Percentiles rank a stretch among this genome's conserved stretches.
Conservation (phyloP, 2,797 vertebrate species). For the Acestrorhynchus altus region DNA sequence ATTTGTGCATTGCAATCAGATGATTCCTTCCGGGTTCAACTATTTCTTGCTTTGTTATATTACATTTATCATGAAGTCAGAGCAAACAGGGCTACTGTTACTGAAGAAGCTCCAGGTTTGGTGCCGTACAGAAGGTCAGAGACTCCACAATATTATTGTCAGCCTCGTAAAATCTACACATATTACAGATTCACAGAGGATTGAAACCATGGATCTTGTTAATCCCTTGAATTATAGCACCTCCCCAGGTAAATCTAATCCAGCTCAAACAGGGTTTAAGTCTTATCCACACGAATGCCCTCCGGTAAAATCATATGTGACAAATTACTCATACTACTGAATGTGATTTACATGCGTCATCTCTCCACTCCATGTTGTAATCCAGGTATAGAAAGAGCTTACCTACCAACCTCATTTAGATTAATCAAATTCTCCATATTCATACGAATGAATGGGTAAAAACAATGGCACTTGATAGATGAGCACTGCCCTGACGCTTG, state of each 20-base stretch:
- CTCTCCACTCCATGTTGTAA: neutral
- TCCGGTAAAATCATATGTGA: neutral
- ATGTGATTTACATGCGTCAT: neutral
- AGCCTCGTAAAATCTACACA: neutral
- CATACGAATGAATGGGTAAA: neutral
- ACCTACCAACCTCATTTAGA: conserved; percentile 1
- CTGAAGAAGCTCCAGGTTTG: neutral
- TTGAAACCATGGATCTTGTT: neutral
- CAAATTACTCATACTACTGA: neutral
- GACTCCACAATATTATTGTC: neutral
- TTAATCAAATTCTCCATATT: neutral
- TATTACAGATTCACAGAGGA: neutral
- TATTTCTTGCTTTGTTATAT: no score
- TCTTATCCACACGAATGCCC: neutral
- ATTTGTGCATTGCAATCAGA: no score
- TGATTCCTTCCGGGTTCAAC: no score
- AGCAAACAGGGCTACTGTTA: no score
- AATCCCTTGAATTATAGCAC: neutral
- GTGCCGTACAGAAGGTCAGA: neutral
- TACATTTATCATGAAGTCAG: no score
- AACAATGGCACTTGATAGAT: neutral
- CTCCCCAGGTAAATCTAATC: neutral
- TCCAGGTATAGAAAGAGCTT: neutral
- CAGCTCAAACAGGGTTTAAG: neutral
- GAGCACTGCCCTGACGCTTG: neutral